Percentiles rank a stretch among this genome's conserved stretches.
Evolutionary conservation across 2,797 vertebrate species (phyloP).

Genomic region (Syndactyla subalaris): DNA sequence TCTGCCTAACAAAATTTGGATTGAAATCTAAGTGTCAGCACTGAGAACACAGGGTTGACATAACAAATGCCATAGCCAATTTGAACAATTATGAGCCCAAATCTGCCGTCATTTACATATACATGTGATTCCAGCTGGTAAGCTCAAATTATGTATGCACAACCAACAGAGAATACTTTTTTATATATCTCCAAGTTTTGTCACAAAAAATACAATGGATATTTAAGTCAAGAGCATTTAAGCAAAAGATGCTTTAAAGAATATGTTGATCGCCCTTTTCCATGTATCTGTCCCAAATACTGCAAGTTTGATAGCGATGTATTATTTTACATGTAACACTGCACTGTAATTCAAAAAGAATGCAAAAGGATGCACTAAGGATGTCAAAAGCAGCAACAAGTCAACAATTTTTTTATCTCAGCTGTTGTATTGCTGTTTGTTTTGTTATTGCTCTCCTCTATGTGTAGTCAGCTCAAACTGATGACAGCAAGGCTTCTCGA

Average conservation of each 20-base stretch:
- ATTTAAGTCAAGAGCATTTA: conserved; percentile 11
- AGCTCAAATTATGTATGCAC: conserved; percentile 49
- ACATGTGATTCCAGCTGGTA: conserved; percentile 60
- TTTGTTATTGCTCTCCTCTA: background rate
- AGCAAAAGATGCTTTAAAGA: background rate
- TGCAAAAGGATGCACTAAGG: background rate
- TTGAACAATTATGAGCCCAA: conserved; percentile 56
- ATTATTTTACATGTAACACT: background rate
- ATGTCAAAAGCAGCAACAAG: background rate
- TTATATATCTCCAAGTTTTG: conserved; percentile 15
- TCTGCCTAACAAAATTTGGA: conserved; percentile 50
- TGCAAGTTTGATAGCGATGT: background rate
- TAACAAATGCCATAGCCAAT: conserved; percentile 61
- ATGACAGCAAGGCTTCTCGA: background rate
- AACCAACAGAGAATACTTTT: conserved; percentile 44
- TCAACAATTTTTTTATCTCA: background rate
- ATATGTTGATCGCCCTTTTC: background rate
- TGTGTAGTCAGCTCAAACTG: background rate
- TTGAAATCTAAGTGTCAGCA: conserved; percentile 61
- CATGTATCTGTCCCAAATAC: background rate
- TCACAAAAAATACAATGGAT: conserved; percentile 34
- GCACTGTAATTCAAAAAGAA: background rate
- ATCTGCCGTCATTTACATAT: conserved; percentile 52
- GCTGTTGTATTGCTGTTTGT: background rate
- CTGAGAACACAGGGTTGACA: conserved; percentile 61